Percentiles rank a stretch among this genome's conserved stretches.
phyloP scores from a whole-genome alignment of 2,797 vertebrate species.

The Lepilemur ruficaudatus region DNA sequence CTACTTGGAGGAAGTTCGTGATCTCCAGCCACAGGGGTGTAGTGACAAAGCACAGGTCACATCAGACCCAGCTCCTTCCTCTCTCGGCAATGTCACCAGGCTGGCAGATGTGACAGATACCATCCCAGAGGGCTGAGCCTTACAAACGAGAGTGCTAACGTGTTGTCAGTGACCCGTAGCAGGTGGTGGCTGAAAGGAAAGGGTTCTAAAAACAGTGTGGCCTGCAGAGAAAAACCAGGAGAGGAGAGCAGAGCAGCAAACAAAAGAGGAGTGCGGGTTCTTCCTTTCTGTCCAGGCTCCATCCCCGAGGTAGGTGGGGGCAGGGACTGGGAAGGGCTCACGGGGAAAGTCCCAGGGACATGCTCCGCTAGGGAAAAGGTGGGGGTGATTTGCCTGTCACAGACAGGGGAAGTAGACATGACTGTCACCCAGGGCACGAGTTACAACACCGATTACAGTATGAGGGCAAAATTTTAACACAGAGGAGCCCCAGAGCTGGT shows the following conservation, averaged over 20 bases:
- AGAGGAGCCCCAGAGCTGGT: not conserved
- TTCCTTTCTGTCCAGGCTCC: not conserved
- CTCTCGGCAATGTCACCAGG: not conserved
- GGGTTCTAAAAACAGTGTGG: not conserved
- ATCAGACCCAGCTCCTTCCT: not conserved
- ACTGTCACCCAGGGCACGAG: not conserved
- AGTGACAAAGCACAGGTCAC: not conserved
- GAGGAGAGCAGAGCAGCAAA: not conserved
- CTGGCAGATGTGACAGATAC: not conserved
- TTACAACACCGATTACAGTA: accelerated
- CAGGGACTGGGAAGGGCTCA: not conserved
- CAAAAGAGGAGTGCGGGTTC: too few relatives aligned
- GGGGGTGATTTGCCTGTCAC: not conserved
- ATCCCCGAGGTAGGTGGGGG: too few relatives aligned
- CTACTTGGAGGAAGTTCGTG: not conserved
- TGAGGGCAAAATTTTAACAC: not conserved
- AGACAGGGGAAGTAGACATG: not conserved
- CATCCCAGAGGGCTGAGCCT: not conserved
- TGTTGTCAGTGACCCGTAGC: not conserved
- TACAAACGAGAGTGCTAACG: too few relatives aligned
- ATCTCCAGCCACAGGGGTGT: not conserved
- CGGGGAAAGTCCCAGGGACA: not conserved
- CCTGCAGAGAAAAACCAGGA: not conserved
- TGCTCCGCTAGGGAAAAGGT: not conserved
- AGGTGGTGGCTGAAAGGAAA: not conserved